These are phyloP conservation scores for Alviniconcha strummeri DNA, from an alignment of 2,888 invertebrate species.

Conservation along the genomic window DNA sequence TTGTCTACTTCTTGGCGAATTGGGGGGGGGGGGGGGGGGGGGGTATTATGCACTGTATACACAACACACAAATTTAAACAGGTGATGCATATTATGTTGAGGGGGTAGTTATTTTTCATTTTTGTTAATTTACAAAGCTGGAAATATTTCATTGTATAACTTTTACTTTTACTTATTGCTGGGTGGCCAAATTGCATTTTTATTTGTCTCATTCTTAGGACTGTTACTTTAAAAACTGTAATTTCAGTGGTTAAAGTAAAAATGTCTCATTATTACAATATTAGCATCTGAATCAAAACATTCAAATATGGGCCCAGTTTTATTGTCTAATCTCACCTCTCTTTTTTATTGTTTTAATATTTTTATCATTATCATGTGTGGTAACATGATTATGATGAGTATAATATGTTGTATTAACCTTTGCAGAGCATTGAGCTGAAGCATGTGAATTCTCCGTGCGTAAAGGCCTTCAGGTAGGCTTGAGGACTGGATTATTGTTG, in stretches of 20 bases:
- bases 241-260: no score
- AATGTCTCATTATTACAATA: no score
- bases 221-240: no score
- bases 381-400: no score
- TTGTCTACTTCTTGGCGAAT: no score
- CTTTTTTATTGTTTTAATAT: neutral
- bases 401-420: neutral
- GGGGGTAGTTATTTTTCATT: neutral
- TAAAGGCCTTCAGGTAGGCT: conserved; percentile 50
- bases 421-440: conserved; percentile 58
- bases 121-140: no score
- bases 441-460: conserved; percentile 44
- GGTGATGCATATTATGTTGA: neutral
- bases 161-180: no score
- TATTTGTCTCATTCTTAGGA: no score
- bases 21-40: neutral
- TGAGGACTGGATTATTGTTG: no score
- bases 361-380: neutral
- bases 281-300: neutral
- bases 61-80: neutral
- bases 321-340: neutral
- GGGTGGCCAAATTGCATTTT: no score
- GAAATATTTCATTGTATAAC: no score
- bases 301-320: neutral
- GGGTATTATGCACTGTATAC: neutral